Conservation (phyloP, 2,113 vertebrate genomes). For the Triplophysa dalaica region DNA sequence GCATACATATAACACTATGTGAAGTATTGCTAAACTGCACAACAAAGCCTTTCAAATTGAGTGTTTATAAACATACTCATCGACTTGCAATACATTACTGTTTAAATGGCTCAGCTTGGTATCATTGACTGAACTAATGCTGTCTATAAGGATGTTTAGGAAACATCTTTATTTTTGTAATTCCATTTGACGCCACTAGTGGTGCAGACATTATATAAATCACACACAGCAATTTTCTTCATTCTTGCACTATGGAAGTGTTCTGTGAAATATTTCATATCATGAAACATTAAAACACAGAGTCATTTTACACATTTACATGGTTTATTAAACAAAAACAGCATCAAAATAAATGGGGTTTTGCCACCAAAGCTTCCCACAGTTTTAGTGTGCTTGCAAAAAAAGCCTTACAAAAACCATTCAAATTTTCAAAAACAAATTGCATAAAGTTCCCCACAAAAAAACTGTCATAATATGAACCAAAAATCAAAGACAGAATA, state of each 20-base stretch:
- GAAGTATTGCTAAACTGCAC: background rate
- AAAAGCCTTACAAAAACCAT: background rate
- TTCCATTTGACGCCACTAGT: too few species aligned
- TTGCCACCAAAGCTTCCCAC: slow-evolving; percentile 8
- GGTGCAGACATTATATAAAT: too few species aligned
- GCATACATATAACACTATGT: too few species aligned
- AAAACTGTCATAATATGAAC: background rate
- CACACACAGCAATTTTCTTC: background rate
- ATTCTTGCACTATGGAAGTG: too few species aligned
- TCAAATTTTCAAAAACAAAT: background rate
- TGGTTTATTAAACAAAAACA: slow-evolving; percentile 49
- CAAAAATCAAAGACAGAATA: background rate
- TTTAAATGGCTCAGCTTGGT: too few species aligned
- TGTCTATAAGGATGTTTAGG: too few species aligned
- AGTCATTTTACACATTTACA: background rate
- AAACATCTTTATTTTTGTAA: too few species aligned
- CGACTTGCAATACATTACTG: too few species aligned
- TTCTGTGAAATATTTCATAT: too few species aligned
- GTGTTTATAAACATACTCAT: too few species aligned
- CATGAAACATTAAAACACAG: background rate
- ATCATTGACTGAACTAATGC: too few species aligned
- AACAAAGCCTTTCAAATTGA: too few species aligned
- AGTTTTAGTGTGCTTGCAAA: background rate
- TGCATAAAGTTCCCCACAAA: background rate
- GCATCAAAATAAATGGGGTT: slow-evolving; percentile 22